Base-by-base conservation (phyloP, 2,797 vertebrate species). In the Thalassophryne amazonica region DNA sequence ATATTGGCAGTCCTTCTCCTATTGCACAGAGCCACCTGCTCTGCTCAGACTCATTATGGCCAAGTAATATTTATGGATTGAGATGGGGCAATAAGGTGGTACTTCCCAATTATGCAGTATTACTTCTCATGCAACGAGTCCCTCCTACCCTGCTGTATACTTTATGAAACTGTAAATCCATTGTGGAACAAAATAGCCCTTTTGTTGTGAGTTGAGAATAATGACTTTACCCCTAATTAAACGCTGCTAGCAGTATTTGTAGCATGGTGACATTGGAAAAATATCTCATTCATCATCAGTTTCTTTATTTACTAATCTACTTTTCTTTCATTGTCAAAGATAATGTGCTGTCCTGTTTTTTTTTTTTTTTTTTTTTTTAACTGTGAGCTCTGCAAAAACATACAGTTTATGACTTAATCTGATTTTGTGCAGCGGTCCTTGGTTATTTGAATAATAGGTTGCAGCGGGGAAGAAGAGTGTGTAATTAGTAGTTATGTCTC, bases 301-400 rank as follows among this genome's bases (percentile, higher is more conserved):
- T 38, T 30, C 72, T 70, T 78, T 69, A 73, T 78, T 82, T 76
- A 79, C 51, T 55, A 49, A 61, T 62, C 47, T 64, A 51, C 55
- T 74, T 77, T 66, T 60, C 58, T 68, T 69, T 61, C 45, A 77
- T 76, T 62, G 38, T 48, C 56, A 68, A 35, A 51, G 37, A 54
- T 75, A 73, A 84, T 63, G 51, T 73, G 50, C 49, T 54, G 49
- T 35, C 40, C 60, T 36, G 18, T 8, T 17, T 19, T 37, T n/a
- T n/a, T n/a, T n/a, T n/a, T n/a, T n/a, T n/a, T n/a, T n/a, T n/a
- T n/a, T n/a, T n/a, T n/a, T n/a, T 35, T 67, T 56, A 81, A 73
- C 60, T 76, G 24, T 52, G 62, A 77, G 61, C 57, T 29, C 45
- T 46, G 25, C 39, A 43, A 46, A 73, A 67, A 78, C 56, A 60